Percentiles rank a stretch among this genome's conserved stretches.
Conservation (phyloP, 2,797 vertebrate species). For the Pseudochaenichthys georgianus region DNA sequence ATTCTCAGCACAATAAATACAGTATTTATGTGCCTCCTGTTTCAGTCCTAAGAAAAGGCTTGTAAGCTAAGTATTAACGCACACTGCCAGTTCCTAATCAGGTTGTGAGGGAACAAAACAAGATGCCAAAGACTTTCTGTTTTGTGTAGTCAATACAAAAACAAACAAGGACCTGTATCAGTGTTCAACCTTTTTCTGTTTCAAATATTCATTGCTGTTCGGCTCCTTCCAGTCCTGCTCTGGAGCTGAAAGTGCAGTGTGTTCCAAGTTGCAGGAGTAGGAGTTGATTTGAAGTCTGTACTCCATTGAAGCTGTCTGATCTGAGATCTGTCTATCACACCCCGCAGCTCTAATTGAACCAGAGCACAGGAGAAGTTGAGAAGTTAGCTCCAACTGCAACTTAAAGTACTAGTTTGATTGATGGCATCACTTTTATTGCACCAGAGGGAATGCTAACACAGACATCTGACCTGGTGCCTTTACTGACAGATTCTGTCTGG, state of each 20-base stretch:
- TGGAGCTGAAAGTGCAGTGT: slow-evolving; percentile 18
- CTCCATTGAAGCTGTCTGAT: slow-evolving; percentile 46
- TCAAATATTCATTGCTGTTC: slow-evolving; percentile 19
- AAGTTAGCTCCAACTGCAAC: slow-evolving; percentile 39
- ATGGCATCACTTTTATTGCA: slow-evolving; percentile 54
- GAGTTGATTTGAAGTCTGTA: slow-evolving; percentile 23
- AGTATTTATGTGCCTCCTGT: slow-evolving; percentile 62
- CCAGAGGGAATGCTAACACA: slow-evolving; percentile 51
- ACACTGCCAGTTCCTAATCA: slow-evolving; percentile 46
- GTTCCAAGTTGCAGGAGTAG: not conserved
- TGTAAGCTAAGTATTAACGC: slow-evolving; percentile 44
- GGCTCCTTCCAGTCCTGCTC: slow-evolving; percentile 28
- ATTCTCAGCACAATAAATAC: slow-evolving; percentile 59
- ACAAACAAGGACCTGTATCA: slow-evolving; percentile 32
- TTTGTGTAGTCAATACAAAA: slow-evolving; percentile 24
- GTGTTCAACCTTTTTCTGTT: slow-evolving; percentile 9
- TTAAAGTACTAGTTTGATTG: slow-evolving; percentile 54
- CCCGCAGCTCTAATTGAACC: slow-evolving; percentile 47
- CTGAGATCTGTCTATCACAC: slow-evolving; percentile 56
- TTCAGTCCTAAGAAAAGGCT: slow-evolving; percentile 52
- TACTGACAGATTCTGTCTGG: slow-evolving; percentile 24
- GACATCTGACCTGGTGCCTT: slow-evolving; percentile 58
- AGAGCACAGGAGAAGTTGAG: slow-evolving; percentile 38
- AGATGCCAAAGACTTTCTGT: slow-evolving; percentile 43
- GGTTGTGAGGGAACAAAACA: slow-evolving; percentile 40